Base-by-base conservation (phyloP, 2,113 vertebrate genomes). In the Tragulus kanchil region DNA sequence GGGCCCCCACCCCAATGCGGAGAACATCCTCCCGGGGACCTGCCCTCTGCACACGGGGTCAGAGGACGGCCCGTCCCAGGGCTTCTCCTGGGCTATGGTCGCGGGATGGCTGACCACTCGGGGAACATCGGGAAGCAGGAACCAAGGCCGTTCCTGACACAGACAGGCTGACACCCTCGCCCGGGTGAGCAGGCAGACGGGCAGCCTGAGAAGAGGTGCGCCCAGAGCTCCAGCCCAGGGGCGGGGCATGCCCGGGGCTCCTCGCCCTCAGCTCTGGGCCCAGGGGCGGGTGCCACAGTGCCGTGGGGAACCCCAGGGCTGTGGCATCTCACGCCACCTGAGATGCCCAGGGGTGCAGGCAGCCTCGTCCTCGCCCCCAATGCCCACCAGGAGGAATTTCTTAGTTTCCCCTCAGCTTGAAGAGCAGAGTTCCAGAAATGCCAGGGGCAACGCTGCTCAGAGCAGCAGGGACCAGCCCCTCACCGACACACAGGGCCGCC, bases 401-500 rank as follows among this genome's bases (percentile, higher is more conserved):
- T 58, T 21, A 23, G 19, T 14, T 36, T 81, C 31, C 61, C 62
- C 62, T 65, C 62, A 31, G 62, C 62, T 14, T 14, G 31, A 81
- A 58, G 17, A n/a, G 28, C 3, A 1, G 28, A 56, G 77, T 56
- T 21, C 52, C 52, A 12, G 77, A 28, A 21, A 56, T 0, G 10
- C 77, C 1, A 0, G 77, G 77, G 77, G 28, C 3, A 25, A 13
- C 6, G 10, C 50, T 12, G 78, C 78, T 81, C 54, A 36, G 11
- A 23, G 31, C 31, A 14, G 31, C 10, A 11, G 12, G 19, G 78
- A 81, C 19, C 14, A 58, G n/a, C 78, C 31, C 19, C 54, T 36
- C 6, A 0, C 2, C 0, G 78, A 25, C 11, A n/a, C 54, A 13
- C 28, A 5, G n/a, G n/a, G 19, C 6, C 0, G 1, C n/a, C 10